Base-by-base conservation (phyloP, 2,113 vertebrate genomes). In the Sinocyclocheilus grahami region DNA sequence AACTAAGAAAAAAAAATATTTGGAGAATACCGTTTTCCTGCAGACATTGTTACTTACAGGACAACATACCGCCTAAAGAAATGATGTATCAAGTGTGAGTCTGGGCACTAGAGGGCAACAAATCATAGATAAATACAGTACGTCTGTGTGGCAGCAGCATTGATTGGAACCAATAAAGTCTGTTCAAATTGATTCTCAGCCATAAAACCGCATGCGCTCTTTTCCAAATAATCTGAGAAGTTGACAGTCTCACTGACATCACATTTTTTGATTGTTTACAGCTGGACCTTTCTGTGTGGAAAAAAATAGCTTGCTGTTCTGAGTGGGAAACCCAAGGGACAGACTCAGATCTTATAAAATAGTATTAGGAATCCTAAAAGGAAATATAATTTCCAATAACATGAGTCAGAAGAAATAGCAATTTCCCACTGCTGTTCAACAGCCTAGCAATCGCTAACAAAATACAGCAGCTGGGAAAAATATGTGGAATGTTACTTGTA, bases 71-170 rank as follows among this genome's bases (percentile, higher is more conserved):
- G 74, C 24, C 74, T 9, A 51, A 51, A 51, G 46, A 6, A 77
- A 18, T 76, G n/a, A 76, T 76, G 11, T 6, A 76, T 51, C 11
- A 48, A 27, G 14, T 27, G 42, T 27, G 22, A 77, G 13, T n/a
- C 55, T 63, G 37, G 78, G 58, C 78, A 81, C 58, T 46, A 81
- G 78, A 24, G 58, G 78, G 37, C 78, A 81, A 81, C 78, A 63
- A 77, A 77, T 77, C 46, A 48, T 16, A 77, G 74, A 24, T 27
- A 77, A 77, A 77, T 42, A 20, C 39, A 39, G 6, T 42, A 42
- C 9, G 11, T 74, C 71, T 39, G 12, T 27, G 22, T 24, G 12
- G 2, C 42, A 10, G 42, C 42, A 42, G 42, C 42, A 42, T 46
- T 46, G 9, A 46, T 46, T 11, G 1, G 3, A 63, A 39, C n/a